Conservation (phyloP, 2,113 vertebrate genomes). For the Tachysurus vachellii region DNA sequence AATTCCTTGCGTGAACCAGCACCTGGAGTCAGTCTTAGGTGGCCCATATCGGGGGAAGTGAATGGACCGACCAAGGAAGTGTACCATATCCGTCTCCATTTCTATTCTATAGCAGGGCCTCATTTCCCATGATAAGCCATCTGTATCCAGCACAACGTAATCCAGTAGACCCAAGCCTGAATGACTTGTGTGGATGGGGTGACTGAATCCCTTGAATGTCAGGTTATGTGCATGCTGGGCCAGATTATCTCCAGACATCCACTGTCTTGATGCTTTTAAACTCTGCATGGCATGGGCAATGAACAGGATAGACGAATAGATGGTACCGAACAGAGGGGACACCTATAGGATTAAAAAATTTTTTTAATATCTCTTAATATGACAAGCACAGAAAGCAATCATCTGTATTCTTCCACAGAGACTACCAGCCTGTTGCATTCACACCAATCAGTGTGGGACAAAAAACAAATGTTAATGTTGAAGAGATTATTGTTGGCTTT, state of each 20-base stretch:
- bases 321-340: conserved; percentile 90
- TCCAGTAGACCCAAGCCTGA: conserved; percentile 64
- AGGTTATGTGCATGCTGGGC: conserved; percentile 65
- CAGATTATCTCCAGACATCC: conserved; percentile 78
- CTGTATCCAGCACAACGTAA: conserved; percentile 77
- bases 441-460: background rate
- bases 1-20: conserved; percentile 77
- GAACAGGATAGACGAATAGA: conserved; percentile 83
- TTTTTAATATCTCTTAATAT: background rate
- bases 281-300: conserved; percentile 75
- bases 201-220: conserved; percentile 72
- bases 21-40: conserved; percentile 70
- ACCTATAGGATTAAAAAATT: conserved; percentile 69
- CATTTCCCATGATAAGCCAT: conserved; percentile 70
- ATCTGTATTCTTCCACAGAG: background rate
- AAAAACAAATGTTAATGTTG: background rate
- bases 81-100: conserved; percentile 66
- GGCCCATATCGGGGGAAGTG: conserved; percentile 70
- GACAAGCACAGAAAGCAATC: background rate
- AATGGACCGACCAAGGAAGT: conserved; percentile 70
- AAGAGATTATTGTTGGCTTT: background rate
- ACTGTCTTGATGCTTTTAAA: conserved; percentile 53
- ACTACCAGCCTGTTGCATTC: background rate
- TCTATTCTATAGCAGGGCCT: conserved; percentile 69
- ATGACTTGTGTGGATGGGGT: conserved; percentile 65